Conservation (phyloP, 2,888 invertebrate genomes). For the Melinopterus prodromus region DNA sequence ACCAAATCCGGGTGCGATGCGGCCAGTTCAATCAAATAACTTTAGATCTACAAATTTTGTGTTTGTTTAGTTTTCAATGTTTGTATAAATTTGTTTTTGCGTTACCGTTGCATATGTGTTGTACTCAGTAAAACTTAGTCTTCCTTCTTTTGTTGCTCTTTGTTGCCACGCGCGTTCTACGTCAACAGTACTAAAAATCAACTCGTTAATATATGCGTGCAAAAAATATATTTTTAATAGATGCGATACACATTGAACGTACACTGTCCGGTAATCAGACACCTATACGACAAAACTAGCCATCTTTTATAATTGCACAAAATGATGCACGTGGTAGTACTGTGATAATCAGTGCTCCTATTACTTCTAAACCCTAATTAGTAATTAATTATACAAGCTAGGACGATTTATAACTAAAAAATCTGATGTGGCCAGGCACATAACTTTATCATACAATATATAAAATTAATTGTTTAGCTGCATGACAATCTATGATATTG, state of each 20-base stretch:
- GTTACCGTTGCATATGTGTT: conserved; percentile 57
- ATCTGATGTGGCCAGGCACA: no score
- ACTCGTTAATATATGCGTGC: not conserved
- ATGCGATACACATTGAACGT: not conserved
- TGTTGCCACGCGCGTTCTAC: conserved; percentile 33
- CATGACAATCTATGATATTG: no score
- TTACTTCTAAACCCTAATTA: no score
- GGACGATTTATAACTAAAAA: no score
- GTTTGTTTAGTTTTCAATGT: not conserved
- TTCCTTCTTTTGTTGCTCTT: conserved; percentile 53
- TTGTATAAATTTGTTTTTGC: not conserved
- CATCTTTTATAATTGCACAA: no score
- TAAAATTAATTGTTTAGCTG: no score
- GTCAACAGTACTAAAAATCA: conserved; percentile 31
- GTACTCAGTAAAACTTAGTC: conserved; percentile 58
- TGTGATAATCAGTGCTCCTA: no score
- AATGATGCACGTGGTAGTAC: no score
- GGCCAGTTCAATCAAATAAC: conserved; percentile 62
- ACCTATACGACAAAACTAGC: no score
- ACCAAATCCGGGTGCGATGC: conserved; percentile 56
- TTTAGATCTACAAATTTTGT: conserved; percentile 45
- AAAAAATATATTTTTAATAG: conserved; percentile 53
- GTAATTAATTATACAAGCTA: no score
- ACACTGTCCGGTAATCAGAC: no score
- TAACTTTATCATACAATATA: no score